Base-by-base conservation (phyloP, 2,797 vertebrate species). In the Caiman crocodilus region DNA sequence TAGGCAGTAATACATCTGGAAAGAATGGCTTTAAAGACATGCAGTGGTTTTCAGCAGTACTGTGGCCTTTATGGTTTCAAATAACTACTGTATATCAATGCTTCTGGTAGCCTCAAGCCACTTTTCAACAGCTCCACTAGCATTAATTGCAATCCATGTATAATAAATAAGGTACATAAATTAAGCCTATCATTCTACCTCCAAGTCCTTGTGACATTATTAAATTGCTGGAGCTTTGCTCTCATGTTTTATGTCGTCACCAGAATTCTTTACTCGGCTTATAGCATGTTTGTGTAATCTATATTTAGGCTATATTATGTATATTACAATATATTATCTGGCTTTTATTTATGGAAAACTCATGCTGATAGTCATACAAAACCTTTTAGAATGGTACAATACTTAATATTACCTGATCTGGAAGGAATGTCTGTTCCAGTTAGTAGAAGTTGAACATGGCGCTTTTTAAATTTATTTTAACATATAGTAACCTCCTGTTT, bases 161-260 rank as follows among this genome's bases (percentile, higher is more conserved):
- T 90, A 90, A 84, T 88, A 92, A 94, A 64, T 87, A 89, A 86
- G 87, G n/a, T 0, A 3, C 32, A 58, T 63, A 65, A 85, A 85
- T 89, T 82, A 88, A 88, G 35, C n/a, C 64, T 92, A 2, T 82
- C 75, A 28, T 90, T 94, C 79, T 65, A 91, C 64, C 64, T 92
- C 35, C n/a, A 26, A 75, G 18, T 87, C 94, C 17, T 30, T 78
- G 73, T 50, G 91, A 56, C 59, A 63, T 89, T 92, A 87, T 79
- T 87, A 88, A 56, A 60, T 88, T 64, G 71, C 61, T 73, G 77
- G 64, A 89, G 25, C 56, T 91, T 64, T 91, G 85, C 42, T 61
- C 21, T 50, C 82, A 32, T 87, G 17, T 30, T 76, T 69, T 87
- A 56, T 85, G 74, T 86, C 12, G 12, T 73, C 87, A 81, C 26